Percentiles rank a stretch among this genome's conserved stretches.
phyloP scores from a whole-genome alignment of 2,888 invertebrate genomes.

The Acleris holmiana region DNA sequence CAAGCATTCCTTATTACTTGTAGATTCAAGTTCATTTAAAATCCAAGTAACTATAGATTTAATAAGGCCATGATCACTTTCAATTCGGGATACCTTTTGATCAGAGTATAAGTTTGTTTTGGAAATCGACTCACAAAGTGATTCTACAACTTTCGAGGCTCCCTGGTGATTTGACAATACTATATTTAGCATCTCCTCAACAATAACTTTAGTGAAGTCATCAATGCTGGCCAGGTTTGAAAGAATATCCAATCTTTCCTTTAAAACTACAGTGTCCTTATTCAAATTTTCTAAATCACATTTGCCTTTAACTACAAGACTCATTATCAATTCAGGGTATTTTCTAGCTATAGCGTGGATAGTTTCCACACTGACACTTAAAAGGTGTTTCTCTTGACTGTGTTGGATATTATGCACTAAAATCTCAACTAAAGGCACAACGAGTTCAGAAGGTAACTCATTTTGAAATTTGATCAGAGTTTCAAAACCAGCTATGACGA shows the following conservation, averaged over 20 bases:
- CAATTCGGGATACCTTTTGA: constrained; percentile 69
- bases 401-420: constrained; percentile 78
- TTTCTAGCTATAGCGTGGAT: constrained; percentile 80
- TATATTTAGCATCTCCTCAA: constrained; percentile 71
- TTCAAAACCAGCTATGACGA: constrained; percentile 79
- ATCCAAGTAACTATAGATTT: constrained; percentile 70
- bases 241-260: constrained; percentile 73
- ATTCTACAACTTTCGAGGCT: constrained; percentile 64
- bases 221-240: constrained; percentile 75
- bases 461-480: constrained; percentile 77
- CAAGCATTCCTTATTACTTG: constrained; percentile 51
- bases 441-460: constrained; percentile 71
- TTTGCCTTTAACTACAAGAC: constrained; percentile 73
- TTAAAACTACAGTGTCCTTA: constrained; percentile 57
- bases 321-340: constrained; percentile 82
- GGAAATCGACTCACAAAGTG: constrained; percentile 64
- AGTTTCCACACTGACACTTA: constrained; percentile 73
- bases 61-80: constrained; percentile 73
- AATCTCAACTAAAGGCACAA: constrained; percentile 79
- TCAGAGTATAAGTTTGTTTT: constrained; percentile 61
- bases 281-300: constrained; percentile 65
- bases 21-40: constrained; percentile 55
- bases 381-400: constrained; percentile 68
- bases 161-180: constrained; percentile 56
- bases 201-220: constrained; percentile 75